Percentiles rank a stretch among this genome's conserved stretches.
Evolutionary conservation across 2,888 invertebrate species (phyloP).

Genomic region (Agrochola circellaris): DNA sequence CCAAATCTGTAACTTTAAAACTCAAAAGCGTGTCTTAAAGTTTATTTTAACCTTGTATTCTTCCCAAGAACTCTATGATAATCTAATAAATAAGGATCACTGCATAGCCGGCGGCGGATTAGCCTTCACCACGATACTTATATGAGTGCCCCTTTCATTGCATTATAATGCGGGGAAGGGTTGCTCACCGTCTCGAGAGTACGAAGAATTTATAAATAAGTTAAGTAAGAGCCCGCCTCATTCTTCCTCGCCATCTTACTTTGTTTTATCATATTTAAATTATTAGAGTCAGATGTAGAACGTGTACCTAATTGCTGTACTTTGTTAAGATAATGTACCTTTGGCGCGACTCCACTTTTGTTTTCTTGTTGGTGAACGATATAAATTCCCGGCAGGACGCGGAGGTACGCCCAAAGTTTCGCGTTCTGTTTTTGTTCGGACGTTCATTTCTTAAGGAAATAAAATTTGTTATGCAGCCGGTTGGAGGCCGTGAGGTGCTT

Average conservation of each 20-base stretch:
- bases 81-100: constrained; percentile 86
- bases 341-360: constrained; percentile 90
- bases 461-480: constrained; percentile 86
- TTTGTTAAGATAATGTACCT: constrained; percentile 91
- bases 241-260: constrained; percentile 86
- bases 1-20: neutral
- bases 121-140: constrained; percentile 89
- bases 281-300: constrained; percentile 91
- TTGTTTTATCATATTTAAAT: constrained; percentile 91
- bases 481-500: constrained; percentile 80
- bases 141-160: constrained; percentile 90
- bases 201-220: constrained; percentile 90
- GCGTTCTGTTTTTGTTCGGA: constrained; percentile 88
- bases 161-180: constrained; percentile 87
- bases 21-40: neutral
- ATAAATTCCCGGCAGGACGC: constrained; percentile 88
- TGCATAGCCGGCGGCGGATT: constrained; percentile 82
- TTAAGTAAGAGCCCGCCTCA: constrained; percentile 86
- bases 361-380: constrained; percentile 89
- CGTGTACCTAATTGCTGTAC: constrained; percentile 91
- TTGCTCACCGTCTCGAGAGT: constrained; percentile 80
- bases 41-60: constrained; percentile 23
- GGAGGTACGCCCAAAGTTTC: constrained; percentile 86
- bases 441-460: constrained; percentile 81
- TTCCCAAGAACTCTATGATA: constrained; percentile 70